These are phyloP conservation scores for Anarsia innoxiella DNA, from an alignment of 2,888 invertebrate species.

Conservation along the genomic window DNA sequence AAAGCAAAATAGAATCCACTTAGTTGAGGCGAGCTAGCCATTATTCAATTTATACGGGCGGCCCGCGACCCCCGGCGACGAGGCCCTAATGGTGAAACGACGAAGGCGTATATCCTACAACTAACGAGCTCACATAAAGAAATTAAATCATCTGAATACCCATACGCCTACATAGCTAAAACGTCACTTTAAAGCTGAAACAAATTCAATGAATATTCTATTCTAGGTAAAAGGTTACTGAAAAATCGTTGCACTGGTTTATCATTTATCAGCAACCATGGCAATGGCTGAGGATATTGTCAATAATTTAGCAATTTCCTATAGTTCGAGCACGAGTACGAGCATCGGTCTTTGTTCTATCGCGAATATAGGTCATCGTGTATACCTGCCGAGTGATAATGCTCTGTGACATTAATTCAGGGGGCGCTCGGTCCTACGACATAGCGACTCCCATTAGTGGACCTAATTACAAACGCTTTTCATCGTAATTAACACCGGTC, in stretches of 20 bases:
- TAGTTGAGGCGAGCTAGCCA: slow-evolving; percentile 51
- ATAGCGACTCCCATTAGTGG: slow-evolving; percentile 22
- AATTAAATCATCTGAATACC: slow-evolving; percentile 3
- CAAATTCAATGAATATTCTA: too few species aligned
- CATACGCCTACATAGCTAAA: background rate
- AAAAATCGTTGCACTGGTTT: too few species aligned
- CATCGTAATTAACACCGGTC: slow-evolving; percentile 23
- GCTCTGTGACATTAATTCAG: slow-evolving; percentile 27
- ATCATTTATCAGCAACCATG: too few species aligned
- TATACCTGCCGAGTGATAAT: slow-evolving; percentile 27
- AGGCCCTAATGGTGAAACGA: slow-evolving; percentile 9
- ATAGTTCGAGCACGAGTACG: slow-evolving; percentile 6
- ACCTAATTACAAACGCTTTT: slow-evolving; percentile 26
- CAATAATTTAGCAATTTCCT: slow-evolving; percentile 8
- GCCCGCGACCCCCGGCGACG: slow-evolving; percentile 31
- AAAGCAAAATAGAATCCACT: slow-evolving; percentile 62
- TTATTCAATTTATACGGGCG: slow-evolving; percentile 63
- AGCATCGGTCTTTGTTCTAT: slow-evolving; percentile 11
- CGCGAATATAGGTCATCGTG: slow-evolving; percentile 34
- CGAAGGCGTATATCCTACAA: slow-evolving; percentile 9
- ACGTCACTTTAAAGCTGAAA: background rate
- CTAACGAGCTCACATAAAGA: slow-evolving; percentile 7
- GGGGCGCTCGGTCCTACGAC: slow-evolving; percentile 23
- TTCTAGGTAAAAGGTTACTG: too few species aligned
- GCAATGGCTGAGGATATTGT: background rate